A percentile compares a stretch with the other conserved stretches of the same genome.
These are phyloP conservation scores for Cephalotes varians DNA, from an alignment of 2,888 invertebrate genomes.

Conservation along the genomic window DNA sequence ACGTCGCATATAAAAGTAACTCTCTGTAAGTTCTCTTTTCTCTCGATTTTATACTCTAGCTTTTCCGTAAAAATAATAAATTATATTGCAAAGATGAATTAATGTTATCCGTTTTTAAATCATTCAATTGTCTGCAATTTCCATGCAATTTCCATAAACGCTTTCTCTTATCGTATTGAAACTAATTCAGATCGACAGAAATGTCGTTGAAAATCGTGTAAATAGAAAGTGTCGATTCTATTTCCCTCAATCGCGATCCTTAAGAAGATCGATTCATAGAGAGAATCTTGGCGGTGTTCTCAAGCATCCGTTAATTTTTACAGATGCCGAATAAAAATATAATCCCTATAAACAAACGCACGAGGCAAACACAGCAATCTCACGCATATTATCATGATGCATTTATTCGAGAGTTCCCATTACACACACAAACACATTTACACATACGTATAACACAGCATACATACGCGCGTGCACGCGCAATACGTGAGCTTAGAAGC, in stretches of 20 bases:
- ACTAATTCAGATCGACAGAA: not conserved
- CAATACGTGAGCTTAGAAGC: conserved; percentile 23
- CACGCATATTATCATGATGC: not conserved
- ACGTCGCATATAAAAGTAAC: not conserved
- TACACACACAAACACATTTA: not conserved
- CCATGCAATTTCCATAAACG: not conserved
- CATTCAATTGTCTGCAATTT: not conserved
- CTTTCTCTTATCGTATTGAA: not conserved
- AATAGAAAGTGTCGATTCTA: not conserved
- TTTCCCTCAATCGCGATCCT: conserved; percentile 9
- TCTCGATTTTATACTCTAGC: not conserved
- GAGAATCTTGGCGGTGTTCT: not conserved
- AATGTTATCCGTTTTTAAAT: not conserved
- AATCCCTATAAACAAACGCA: conserved; percentile 3
- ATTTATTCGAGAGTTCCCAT: not conserved
- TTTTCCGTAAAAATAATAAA: conserved; percentile 6
- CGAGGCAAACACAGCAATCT: conserved; percentile 15
- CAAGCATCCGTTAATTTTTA: not conserved
- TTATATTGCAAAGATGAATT: not conserved
- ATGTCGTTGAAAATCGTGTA: not conserved
- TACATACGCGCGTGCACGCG: conserved; percentile 17
- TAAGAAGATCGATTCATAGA: not conserved
- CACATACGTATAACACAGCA: not conserved
- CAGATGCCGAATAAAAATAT: not conserved
- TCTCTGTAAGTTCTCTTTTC: not conserved